Conservation (phyloP, 2,888 invertebrate species). For the Miltochrista miniata region DNA sequence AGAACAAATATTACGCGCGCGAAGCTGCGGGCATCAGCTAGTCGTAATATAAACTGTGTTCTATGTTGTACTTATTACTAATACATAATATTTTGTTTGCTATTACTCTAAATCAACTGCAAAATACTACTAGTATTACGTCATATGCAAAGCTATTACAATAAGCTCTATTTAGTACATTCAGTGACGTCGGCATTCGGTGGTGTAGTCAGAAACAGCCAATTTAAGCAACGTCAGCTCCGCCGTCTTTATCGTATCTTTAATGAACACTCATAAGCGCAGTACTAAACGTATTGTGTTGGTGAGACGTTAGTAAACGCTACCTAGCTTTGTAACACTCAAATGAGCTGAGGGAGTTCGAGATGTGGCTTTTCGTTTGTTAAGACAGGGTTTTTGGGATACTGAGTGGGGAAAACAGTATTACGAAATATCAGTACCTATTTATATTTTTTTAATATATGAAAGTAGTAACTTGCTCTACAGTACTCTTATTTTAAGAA, state of each 20-base stretch:
- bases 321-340: conserved; percentile 39
- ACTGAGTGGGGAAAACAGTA: too few relatives aligned
- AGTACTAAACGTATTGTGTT: conserved; percentile 72
- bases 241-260: conserved; percentile 82
- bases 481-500: too few relatives aligned
- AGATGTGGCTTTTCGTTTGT: conserved; percentile 63
- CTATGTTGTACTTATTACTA: too few relatives aligned
- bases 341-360: conserved; percentile 59
- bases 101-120: too few relatives aligned
- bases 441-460: too few relatives aligned
- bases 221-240: conserved; percentile 64
- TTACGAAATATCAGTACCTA: too few relatives aligned
- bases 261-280: conserved; percentile 82
- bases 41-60: too few relatives aligned
- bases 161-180: conserved; percentile 26
- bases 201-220: conserved; percentile 56
- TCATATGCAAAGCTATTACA: background rate
- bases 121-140: background rate
- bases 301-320: conserved; percentile 44
- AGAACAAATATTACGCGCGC: too few relatives aligned
- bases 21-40: too few relatives aligned
- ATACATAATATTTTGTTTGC: too few relatives aligned
- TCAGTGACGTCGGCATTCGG: conserved; percentile 26
- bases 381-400: conserved; percentile 23
- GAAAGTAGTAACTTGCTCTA: too few relatives aligned